phyloP scores from a whole-genome alignment of 1,140 invertebrate genomes.

The Pectinophora gossypiella region DNA sequence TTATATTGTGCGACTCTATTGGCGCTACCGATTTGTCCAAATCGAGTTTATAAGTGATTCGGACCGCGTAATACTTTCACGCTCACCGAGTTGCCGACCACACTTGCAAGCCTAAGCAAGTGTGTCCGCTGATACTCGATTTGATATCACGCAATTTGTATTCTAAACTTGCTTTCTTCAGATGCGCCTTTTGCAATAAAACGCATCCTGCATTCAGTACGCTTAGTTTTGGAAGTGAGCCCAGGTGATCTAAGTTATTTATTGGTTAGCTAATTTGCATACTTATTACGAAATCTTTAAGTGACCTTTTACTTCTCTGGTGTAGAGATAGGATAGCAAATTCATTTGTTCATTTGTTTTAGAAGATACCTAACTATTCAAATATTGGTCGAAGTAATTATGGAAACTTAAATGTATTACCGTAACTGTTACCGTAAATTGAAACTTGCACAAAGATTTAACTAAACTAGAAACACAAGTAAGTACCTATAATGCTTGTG shows the following conservation, averaged over 20 bases:
- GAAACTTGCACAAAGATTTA: too few relatives aligned
- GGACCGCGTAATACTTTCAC: constrained; percentile 46
- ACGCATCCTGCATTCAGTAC: neutral
- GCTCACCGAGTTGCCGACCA: constrained; percentile 27
- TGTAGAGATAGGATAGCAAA: too few relatives aligned
- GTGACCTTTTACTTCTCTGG: too few relatives aligned
- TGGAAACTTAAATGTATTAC: too few relatives aligned
- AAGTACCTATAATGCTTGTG: too few relatives aligned
- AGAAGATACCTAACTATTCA: too few relatives aligned
- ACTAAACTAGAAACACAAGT: too few relatives aligned
- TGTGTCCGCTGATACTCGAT: constrained; percentile 22
- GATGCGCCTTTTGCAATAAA: constrained; percentile 13
- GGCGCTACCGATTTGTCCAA: neutral
- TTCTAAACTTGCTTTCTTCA: constrained; percentile 10
- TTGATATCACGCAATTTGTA: constrained; percentile 24
- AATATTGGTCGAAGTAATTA: too few relatives aligned
- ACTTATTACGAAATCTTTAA: too few relatives aligned
- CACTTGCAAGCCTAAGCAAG: constrained; percentile 31
- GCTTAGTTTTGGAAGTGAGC: neutral
- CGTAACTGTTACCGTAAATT: too few relatives aligned
- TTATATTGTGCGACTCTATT: neutral
- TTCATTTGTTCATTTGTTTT: too few relatives aligned
- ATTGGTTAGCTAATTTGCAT: too few relatives aligned
- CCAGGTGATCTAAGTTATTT: neutral
- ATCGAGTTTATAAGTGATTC: constrained; percentile 20